phyloP scores from a whole-genome alignment of 2,113 vertebrate genomes.

The Pogona vitticeps region DNA sequence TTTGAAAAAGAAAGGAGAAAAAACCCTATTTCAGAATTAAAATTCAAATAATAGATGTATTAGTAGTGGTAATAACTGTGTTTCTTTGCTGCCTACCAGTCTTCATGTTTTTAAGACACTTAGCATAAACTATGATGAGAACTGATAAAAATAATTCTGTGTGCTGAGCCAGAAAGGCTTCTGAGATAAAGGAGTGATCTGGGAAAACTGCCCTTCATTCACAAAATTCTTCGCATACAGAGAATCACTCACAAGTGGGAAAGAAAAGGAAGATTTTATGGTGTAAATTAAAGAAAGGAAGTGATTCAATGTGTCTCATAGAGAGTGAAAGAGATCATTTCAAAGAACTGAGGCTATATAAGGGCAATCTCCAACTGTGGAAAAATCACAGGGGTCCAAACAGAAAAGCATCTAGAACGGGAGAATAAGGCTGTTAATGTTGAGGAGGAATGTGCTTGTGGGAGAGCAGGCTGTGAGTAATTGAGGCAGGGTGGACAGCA shows the following conservation, averaged over 20 bases:
- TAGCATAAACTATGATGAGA: conserved; percentile 33
- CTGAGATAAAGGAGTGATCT: conserved; percentile 24
- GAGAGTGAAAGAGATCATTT: conserved; percentile 16
- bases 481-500: background rate
- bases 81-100: conserved; percentile 39
- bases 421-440: conserved; percentile 1
- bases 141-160: conserved; percentile 38
- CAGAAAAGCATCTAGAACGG: background rate
- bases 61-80: conserved; percentile 2
- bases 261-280: conserved; percentile 26
- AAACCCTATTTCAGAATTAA: background rate
- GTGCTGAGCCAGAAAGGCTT: conserved; percentile 26
- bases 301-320: background rate
- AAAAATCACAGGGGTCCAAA: background rate
- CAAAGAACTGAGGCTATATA: background rate
- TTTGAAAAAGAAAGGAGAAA: background rate
- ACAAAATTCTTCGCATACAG: conserved; percentile 30
- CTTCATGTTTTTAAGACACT: conserved; percentile 28
- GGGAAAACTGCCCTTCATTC: conserved; percentile 43
- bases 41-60: conserved; percentile 3
- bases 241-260: background rate
- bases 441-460: background rate
- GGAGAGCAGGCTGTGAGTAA: background rate
- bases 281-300: conserved; percentile 25
- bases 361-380: background rate